phyloP scores from a whole-genome alignment of 2,888 invertebrate genomes.

The Thera obeliscata region DNA sequence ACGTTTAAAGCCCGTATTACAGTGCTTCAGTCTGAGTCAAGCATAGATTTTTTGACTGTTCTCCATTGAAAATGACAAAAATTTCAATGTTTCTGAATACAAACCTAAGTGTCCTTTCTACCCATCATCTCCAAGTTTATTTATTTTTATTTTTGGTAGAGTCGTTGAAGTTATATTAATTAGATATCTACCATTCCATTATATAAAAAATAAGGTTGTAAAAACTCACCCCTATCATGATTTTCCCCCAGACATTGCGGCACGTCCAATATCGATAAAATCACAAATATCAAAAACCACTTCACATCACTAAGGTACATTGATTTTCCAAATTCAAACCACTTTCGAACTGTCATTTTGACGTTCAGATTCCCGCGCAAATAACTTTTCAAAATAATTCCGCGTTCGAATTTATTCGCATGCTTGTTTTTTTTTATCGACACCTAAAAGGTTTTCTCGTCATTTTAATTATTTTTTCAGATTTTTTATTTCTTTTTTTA shows the following conservation, averaged over 20 bases:
- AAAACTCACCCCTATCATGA: conserved; percentile 64
- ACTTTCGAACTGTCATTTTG: conserved; percentile 78
- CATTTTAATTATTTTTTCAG: conserved; percentile 60
- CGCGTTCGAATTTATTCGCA: conserved; percentile 53
- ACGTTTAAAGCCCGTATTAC: no score
- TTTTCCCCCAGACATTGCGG: conserved; percentile 63
- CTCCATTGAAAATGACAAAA: no score
- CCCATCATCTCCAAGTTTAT: no score
- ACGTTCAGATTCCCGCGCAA: conserved; percentile 64
- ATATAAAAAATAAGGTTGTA: background rate
- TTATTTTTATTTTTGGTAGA: no score
- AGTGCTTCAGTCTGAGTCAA: no score
- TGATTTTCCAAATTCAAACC: conserved; percentile 65
- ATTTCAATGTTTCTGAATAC: no score
- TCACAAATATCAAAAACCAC: conserved; percentile 68
- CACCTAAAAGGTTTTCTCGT: conserved; percentile 63
- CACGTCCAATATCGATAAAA: conserved; percentile 68
- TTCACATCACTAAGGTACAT: conserved; percentile 72
- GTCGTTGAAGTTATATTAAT: no score
- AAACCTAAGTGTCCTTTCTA: no score
- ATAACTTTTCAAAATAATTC: conserved; percentile 40
- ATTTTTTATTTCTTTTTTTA: conserved; percentile 42
- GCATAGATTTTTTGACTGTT: no score
- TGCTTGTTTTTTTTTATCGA: conserved; percentile 57
- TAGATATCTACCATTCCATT: background rate